These are phyloP conservation scores for Brachyopa scutellaris DNA, from an alignment of 2,888 invertebrate genomes.

Conservation along the genomic window DNA sequence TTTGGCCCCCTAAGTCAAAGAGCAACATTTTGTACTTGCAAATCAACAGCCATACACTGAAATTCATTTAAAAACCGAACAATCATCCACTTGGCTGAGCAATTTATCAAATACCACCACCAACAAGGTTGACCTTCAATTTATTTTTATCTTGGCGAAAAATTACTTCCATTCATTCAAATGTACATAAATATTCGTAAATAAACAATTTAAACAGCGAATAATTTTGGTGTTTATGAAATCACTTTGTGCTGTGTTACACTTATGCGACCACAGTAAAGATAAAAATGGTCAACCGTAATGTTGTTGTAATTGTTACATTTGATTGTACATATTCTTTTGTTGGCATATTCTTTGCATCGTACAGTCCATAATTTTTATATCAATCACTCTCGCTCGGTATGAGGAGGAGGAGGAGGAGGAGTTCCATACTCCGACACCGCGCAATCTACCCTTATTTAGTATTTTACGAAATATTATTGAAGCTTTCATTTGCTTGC, in stretches of 20 bases:
- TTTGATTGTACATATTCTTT: neutral
- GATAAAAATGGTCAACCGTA: too few species aligned
- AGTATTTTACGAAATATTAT: slow-evolving; percentile 37
- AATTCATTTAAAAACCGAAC: neutral
- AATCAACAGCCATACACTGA: neutral
- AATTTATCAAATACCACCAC: slow-evolving; percentile 15
- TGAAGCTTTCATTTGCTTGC: slow-evolving; percentile 40
- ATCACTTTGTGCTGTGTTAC: neutral
- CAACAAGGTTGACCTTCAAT: slow-evolving; percentile 15
- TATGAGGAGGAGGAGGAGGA: neutral
- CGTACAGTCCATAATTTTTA: too few species aligned
- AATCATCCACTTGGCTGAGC: slow-evolving; percentile 32
- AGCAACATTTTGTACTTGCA: neutral
- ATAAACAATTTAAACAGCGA: neutral
- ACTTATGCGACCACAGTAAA: neutral
- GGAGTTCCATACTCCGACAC: neutral
- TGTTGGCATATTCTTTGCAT: slow-evolving; percentile 18
- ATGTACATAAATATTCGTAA: neutral
- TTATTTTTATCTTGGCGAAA: slow-evolving; percentile 17
- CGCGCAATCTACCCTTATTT: slow-evolving; percentile 30
- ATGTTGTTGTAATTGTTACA: too few species aligned
- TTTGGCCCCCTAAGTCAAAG: too few species aligned
- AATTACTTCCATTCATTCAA: neutral
- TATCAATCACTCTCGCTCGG: too few species aligned
- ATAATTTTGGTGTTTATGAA: neutral